phyloP scores from a whole-genome alignment of 2,888 invertebrate species.

The Torymus texanus region DNA sequence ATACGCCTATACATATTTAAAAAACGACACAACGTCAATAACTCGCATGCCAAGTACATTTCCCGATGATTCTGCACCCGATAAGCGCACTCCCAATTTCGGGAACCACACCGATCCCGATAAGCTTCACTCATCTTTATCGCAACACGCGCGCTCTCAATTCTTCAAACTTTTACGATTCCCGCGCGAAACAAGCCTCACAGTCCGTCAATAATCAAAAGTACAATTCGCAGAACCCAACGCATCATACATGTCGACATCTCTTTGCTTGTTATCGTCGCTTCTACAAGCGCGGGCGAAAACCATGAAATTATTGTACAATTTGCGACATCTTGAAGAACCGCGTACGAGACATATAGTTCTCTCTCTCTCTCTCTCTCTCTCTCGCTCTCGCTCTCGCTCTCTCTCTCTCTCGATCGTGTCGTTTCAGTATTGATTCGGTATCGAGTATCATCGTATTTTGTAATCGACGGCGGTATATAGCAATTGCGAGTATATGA shows the following conservation, averaged over 20 bases:
- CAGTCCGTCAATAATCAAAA: too few species aligned
- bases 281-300: too few species aligned
- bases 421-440: constrained; percentile 30
- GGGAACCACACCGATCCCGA: constrained; percentile 6
- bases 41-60: background rate
- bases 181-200: too few species aligned
- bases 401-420: constrained; percentile 8
- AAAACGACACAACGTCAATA: too few species aligned
- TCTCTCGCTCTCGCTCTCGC: background rate
- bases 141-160: background rate
- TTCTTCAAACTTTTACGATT: background rate
- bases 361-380: too few species aligned
- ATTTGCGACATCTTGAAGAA: too few species aligned
- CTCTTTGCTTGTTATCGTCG: too few species aligned
- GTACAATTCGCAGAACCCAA: background rate
- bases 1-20: too few species aligned
- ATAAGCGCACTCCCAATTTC: constrained; percentile 27
- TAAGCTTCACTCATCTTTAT: constrained; percentile 2
- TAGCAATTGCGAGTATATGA: background rate
- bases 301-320: too few species aligned
- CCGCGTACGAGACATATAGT: too few species aligned
- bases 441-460: constrained; percentile 34
- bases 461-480: background rate
- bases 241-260: too few species aligned
- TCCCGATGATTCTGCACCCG: background rate